phyloP scores from a whole-genome alignment of 2,888 invertebrate species.

The Cerceris ruficornis region DNA sequence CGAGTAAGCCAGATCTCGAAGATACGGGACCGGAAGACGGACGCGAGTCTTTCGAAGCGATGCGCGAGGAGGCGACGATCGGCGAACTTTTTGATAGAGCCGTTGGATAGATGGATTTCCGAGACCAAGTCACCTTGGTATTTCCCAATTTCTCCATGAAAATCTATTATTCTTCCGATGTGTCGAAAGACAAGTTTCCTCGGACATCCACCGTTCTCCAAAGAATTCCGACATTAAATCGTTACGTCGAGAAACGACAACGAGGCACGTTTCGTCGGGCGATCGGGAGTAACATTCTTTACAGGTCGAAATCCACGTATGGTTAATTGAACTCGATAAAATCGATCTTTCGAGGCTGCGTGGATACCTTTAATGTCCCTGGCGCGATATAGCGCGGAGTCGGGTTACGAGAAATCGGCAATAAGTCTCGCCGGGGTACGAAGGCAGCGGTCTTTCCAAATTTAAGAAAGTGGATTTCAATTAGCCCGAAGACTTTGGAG shows the following conservation, averaged over 20 bases:
- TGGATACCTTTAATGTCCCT: constrained; percentile 52
- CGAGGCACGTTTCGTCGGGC: not conserved
- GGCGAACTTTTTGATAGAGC: constrained; percentile 25
- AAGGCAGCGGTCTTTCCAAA: constrained; percentile 58
- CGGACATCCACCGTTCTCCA: too few relatives aligned
- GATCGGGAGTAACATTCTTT: not conserved
- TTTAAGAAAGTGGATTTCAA: constrained; percentile 75
- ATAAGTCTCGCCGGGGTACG: constrained; percentile 47
- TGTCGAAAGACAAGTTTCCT: too few relatives aligned
- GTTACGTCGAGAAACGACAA: not conserved
- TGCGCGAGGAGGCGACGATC: constrained; percentile 2
- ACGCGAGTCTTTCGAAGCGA: constrained; percentile 59
- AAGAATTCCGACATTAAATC: too few relatives aligned
- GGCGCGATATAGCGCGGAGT: constrained; percentile 42
- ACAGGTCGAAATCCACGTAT: constrained; percentile 9
- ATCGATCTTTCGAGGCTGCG: constrained; percentile 39
- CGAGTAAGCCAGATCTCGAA: constrained; percentile 43
- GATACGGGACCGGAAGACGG: constrained; percentile 51
- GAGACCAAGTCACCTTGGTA: too few relatives aligned
- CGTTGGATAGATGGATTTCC: constrained; percentile 6
- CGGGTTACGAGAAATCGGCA: constrained; percentile 37
- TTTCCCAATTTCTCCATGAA: too few relatives aligned
- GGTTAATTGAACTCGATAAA: constrained; percentile 21
- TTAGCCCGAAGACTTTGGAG: constrained; percentile 68
- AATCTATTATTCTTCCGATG: not conserved